phyloP scores from a whole-genome alignment of 2,113 vertebrate genomes.

The Synodontis membranacea region DNA sequence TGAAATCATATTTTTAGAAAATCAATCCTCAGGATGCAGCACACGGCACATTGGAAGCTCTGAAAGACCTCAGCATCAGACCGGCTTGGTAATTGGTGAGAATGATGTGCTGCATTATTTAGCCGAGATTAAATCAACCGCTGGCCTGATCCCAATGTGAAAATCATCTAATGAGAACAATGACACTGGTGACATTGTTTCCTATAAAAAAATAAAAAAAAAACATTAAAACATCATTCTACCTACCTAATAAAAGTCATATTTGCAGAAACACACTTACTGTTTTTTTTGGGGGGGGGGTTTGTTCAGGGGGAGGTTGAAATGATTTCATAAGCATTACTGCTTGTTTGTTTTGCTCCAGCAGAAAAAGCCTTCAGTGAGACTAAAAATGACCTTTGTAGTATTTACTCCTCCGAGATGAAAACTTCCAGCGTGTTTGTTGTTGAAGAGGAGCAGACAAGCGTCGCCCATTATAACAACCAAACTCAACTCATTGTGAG shows the following conservation, averaged over 20 bases:
- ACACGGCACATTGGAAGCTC: constrained; percentile 50
- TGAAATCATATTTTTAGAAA: constrained; percentile 70
- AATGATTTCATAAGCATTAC: constrained; percentile 54
- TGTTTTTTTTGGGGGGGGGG: no score
- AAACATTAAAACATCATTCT: not conserved
- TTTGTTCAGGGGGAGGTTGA: constrained; percentile 19
- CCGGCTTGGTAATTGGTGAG: constrained; percentile 28
- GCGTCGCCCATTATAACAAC: constrained; percentile 55
- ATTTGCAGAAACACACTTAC: constrained; percentile 20
- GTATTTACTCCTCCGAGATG: constrained; percentile 17
- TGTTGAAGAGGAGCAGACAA: constrained; percentile 59
- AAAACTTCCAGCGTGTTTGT: constrained; percentile 43
- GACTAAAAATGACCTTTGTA: constrained; percentile 27
- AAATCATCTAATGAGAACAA: constrained; percentile 1
- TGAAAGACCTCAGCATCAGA: constrained; percentile 29
- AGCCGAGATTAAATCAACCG: constrained; percentile 26
- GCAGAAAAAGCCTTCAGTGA: not conserved
- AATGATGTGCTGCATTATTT: constrained; percentile 7
- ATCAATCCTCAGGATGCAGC: constrained; percentile 70
- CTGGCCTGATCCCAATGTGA: not conserved
- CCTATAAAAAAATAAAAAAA: not conserved
- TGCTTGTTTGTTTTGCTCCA: constrained; percentile 55
- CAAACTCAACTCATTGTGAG: not conserved
- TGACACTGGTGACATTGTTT: not conserved
- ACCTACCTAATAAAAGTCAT: constrained; percentile 1